phyloP scores from a whole-genome alignment of 2,888 invertebrate species.

The Tolmerus cingulatus region DNA sequence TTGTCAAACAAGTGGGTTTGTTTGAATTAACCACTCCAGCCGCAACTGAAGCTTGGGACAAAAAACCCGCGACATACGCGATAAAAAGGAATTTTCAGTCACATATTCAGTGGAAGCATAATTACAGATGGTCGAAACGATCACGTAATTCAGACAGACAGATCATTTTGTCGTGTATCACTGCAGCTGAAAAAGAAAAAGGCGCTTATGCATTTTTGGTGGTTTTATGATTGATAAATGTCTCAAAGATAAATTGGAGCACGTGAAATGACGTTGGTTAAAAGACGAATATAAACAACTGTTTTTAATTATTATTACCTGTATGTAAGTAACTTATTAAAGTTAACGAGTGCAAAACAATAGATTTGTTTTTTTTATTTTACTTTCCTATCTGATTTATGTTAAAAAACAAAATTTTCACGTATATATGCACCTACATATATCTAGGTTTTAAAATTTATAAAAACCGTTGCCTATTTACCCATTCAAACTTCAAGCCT shows the following conservation, averaged over 20 bases:
- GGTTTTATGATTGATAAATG: background rate
- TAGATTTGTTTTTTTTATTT: no score
- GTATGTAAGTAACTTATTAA: no score
- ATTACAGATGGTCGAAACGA: background rate
- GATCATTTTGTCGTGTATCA: slow-evolving; percentile 20
- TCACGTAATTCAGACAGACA: background rate
- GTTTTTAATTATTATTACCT: no score
- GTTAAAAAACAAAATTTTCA: no score
- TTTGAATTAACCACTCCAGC: background rate
- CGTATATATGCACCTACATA: no score
- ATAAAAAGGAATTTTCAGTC: background rate
- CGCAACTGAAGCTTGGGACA: background rate
- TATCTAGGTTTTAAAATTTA: no score
- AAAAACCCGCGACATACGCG: background rate
- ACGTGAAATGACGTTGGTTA: background rate
- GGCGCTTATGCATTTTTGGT: background rate
- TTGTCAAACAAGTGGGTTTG: slow-evolving; percentile 14
- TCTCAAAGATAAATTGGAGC: background rate
- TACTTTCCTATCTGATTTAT: no score
- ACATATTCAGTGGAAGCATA: background rate
- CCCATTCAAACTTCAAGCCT: no score
- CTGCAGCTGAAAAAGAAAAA: background rate
- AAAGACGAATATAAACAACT: no score
- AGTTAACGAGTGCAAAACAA: no score
- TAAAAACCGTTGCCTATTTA: no score